Percentiles rank a stretch among this genome's conserved stretches.
Conservation (phyloP, 2,113 vertebrate genomes). For the Ifrita kowaldi region DNA sequence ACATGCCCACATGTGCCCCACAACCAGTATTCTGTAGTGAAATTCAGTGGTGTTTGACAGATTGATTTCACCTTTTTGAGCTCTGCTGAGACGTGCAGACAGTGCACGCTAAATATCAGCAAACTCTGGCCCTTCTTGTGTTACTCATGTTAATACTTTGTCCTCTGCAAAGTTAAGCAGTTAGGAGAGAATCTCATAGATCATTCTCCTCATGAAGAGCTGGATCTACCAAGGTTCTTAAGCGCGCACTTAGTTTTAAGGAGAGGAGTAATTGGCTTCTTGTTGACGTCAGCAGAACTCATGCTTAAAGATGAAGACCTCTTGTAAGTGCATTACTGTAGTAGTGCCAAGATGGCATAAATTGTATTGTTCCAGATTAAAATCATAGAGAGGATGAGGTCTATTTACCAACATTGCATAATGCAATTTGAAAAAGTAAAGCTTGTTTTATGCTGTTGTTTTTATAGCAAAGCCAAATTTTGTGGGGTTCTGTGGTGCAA, state of each 20-base stretch:
- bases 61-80: not conserved
- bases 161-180: not conserved
- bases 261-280: not conserved
- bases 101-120: rapidly evolving
- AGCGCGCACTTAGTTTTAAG: not conserved
- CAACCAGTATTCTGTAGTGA: not conserved
- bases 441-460: not conserved
- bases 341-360: not conserved
- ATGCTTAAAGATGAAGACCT: not conserved
- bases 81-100: not conserved
- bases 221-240: not conserved
- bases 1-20: rapidly evolving
- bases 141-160: not conserved
- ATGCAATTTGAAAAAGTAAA: not conserved
- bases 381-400: not conserved
- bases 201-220: not conserved
- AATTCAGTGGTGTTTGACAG: not conserved
- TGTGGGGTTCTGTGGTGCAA: not conserved
- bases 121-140: not conserved
- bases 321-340: not conserved
- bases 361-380: not conserved
- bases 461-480: not conserved
- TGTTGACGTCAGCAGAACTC: not conserved
- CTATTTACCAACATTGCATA: not conserved
- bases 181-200: not conserved